phyloP scores from a whole-genome alignment of 2,113 vertebrate genomes.

The Rhinopomastus cyanomelas region DNA sequence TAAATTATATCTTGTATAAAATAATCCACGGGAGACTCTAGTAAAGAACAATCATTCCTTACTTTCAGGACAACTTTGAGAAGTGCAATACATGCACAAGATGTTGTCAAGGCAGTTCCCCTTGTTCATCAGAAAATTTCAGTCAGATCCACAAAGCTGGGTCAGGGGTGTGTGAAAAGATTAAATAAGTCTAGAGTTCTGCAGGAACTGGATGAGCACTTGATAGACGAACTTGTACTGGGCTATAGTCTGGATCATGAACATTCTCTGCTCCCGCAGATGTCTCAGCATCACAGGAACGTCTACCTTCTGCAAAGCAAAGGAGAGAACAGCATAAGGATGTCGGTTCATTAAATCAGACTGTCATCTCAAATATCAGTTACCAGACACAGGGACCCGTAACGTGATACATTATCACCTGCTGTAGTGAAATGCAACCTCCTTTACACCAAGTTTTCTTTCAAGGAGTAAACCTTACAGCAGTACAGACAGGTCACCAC shows the following conservation, averaged over 20 bases:
- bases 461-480: neutral
- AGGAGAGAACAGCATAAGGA: neutral
- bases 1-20: slow-evolving; percentile 83
- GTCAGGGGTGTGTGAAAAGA: neutral
- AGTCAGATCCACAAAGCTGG: slow-evolving; percentile 12
- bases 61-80: slow-evolving; percentile 24
- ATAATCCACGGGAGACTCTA: slow-evolving; percentile 51
- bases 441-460: neutral
- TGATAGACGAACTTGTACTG: slow-evolving; percentile 96
- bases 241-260: slow-evolving; percentile 94
- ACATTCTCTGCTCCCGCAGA: slow-evolving; percentile 90
- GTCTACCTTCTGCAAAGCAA: slow-evolving; percentile 83
- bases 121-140: slow-evolving; percentile 18
- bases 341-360: neutral
- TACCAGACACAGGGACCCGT: neutral
- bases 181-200: slow-evolving; percentile 93
- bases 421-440: neutral
- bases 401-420: neutral
- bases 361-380: neutral
- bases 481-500: neutral
- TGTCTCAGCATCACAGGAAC: slow-evolving; percentile 88
- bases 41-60: slow-evolving; percentile 40
- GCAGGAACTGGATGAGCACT: slow-evolving; percentile 93
- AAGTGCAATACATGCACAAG: slow-evolving; percentile 14
- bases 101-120: slow-evolving; percentile 29